A percentile compares a stretch with the other conserved stretches of the same genome.
Conservation (phyloP, 2,888 invertebrate species). For the Theodoxus fluviatilis region DNA sequence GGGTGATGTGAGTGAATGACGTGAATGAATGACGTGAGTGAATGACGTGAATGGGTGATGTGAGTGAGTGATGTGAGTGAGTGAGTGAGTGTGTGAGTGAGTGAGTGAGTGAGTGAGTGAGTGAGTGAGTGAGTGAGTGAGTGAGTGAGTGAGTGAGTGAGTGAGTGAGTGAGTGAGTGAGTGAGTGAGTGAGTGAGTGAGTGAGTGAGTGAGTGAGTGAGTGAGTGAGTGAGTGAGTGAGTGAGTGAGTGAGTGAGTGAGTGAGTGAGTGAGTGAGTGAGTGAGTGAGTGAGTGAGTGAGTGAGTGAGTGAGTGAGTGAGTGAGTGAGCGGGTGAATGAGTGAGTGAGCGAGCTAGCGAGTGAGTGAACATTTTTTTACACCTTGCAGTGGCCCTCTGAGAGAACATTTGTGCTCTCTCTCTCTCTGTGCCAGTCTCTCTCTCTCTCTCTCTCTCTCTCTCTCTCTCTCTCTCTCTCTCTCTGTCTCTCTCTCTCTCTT, state of each 20-base stretch:
- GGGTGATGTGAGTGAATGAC: no score
- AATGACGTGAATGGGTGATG: no score
- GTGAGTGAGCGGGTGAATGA: no score
- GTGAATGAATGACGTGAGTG: no score
- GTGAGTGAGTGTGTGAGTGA: not conserved
- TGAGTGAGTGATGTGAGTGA: no score
- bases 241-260: not conserved
- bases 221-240: not conserved
- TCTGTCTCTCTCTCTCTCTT: conserved; percentile 14
- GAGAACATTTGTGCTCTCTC: not conserved
- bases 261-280: not conserved
- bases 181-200: not conserved
- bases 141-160: not conserved
- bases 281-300: not conserved
- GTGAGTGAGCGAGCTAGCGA: no score
- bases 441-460: not conserved
- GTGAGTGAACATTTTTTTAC: no score
- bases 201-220: not conserved
- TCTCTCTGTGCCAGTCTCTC: not conserved
- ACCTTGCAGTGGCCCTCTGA: no score
- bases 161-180: not conserved
- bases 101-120: conserved; percentile 15
- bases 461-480: conserved; percentile 4
- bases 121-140: conserved; percentile 13
- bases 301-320: no score